Evolutionary conservation across 2,113 vertebrate species (phyloP).

Genomic region (Xenotilapia caudafasciata): DNA sequence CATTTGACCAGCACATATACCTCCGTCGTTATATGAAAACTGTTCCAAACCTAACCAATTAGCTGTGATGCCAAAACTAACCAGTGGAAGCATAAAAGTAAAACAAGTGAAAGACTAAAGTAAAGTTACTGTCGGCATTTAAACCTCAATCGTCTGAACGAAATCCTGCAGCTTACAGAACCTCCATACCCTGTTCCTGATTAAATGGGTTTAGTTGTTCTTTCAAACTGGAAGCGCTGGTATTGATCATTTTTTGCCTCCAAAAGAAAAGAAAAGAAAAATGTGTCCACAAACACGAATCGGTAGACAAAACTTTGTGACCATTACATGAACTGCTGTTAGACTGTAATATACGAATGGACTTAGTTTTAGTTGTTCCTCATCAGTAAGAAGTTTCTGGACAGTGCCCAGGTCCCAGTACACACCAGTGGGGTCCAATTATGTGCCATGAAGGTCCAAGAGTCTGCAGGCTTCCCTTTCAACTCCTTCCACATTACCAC

Average conservation of each 20-base stretch:
- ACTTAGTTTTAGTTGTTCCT: not conserved
- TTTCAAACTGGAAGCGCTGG: not conserved
- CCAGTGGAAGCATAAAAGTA: not conserved
- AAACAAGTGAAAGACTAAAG: not conserved
- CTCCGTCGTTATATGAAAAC: not conserved
- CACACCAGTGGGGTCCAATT: not conserved
- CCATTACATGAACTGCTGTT: not conserved
- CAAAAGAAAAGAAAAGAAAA: not conserved
- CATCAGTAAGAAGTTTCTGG: not conserved
- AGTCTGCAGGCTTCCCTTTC: not conserved
- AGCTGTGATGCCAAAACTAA: not conserved
- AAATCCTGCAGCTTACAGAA: not conserved
- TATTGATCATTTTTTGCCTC: rapidly evolving
- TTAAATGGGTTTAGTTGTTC: not conserved
- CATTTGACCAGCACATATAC: not conserved
- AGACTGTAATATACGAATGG: not conserved
- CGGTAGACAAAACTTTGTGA: not conserved
- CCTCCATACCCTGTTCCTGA: no score
- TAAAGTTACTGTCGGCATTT: not conserved
- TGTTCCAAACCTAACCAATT: not conserved
- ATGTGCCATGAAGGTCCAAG: not conserved
- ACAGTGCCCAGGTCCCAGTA: not conserved
- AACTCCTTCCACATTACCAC: not conserved
- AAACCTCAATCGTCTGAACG: rapidly evolving
- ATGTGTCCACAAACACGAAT: not conserved